phyloP scores from a whole-genome alignment of 2,113 vertebrate genomes.

The Pavo muticus region DNA sequence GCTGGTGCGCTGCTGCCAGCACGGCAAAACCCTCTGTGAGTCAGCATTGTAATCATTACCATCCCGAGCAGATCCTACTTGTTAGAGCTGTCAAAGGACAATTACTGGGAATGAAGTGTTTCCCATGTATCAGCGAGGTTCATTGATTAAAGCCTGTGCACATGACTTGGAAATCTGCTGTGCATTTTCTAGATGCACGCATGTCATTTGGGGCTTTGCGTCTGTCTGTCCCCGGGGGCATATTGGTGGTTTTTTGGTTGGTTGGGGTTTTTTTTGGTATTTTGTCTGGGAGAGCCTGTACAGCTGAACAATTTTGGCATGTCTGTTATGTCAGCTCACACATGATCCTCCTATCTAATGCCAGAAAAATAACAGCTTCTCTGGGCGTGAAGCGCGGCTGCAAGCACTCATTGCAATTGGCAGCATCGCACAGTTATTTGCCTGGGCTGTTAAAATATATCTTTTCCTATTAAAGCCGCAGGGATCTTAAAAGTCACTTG shows the following conservation, averaged over 20 bases:
- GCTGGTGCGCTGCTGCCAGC: slow-evolving; percentile 16
- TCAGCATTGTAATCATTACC: slow-evolving; percentile 63
- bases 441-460: slow-evolving; percentile 17
- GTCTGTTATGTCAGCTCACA: slow-evolving; percentile 36
- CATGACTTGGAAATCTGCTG: neutral
- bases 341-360: neutral
- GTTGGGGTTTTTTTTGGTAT: neutral
- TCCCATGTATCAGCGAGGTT: neutral
- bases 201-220: neutral
- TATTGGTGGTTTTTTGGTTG: neutral
- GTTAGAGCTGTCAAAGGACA: slow-evolving; percentile 42
- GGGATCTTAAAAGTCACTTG: neutral
- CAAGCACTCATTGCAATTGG: neutral
- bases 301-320: neutral
- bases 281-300: neutral
- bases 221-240: neutral
- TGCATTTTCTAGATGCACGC: neutral
- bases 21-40: slow-evolving; percentile 49
- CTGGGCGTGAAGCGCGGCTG: neutral
- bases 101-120: slow-evolving; percentile 27
- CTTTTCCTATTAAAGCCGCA: slow-evolving; percentile 26
- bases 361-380: slow-evolving; percentile 1
- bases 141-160: neutral
- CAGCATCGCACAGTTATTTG: neutral
- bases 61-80: slow-evolving; percentile 5